These are phyloP conservation scores for Heliconius hermathena DNA, from an alignment of 1,140 invertebrate genomes.

Conservation along the genomic window DNA sequence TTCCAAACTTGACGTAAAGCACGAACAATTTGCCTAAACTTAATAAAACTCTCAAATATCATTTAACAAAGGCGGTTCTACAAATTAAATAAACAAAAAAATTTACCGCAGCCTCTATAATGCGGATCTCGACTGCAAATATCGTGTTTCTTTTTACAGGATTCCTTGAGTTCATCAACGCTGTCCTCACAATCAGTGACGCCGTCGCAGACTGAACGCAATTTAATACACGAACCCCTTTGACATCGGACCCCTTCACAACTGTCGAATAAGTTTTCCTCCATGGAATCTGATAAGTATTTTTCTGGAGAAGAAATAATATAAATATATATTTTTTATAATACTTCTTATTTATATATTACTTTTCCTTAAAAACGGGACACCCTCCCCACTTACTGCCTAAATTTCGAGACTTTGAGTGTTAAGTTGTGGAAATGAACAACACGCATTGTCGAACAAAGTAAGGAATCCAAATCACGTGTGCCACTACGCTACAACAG, in stretches of 20 bases:
- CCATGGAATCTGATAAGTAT: conserved; percentile 32
- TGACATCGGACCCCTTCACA: conserved; percentile 86
- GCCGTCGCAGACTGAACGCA: conserved; percentile 86
- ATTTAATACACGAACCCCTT: conserved; percentile 86
- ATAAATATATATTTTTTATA: background rate
- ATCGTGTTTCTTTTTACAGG: conserved; percentile 75
- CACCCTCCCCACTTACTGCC: too few species aligned
- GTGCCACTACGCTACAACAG: too few species aligned
- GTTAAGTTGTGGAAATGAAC: too few species aligned
- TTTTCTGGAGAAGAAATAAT: conserved; percentile 30
- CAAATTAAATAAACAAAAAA: background rate
- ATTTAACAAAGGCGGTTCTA: background rate
- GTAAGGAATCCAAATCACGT: too few species aligned
- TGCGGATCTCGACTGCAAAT: conserved; percentile 62
- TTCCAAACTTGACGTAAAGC: too few species aligned
- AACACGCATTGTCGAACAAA: too few species aligned
- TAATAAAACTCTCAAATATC: background rate
- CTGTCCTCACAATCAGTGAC: conserved; percentile 86
- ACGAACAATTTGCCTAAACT: background rate
- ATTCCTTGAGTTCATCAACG: conserved; percentile 83
- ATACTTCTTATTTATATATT: background rate
- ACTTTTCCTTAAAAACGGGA: too few species aligned
- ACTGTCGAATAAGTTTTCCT: conserved; percentile 36
- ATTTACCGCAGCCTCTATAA: conserved; percentile 65
- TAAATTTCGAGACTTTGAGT: too few species aligned